Conservation (phyloP, 2,113 vertebrate genomes). For the Cathartes aura region DNA sequence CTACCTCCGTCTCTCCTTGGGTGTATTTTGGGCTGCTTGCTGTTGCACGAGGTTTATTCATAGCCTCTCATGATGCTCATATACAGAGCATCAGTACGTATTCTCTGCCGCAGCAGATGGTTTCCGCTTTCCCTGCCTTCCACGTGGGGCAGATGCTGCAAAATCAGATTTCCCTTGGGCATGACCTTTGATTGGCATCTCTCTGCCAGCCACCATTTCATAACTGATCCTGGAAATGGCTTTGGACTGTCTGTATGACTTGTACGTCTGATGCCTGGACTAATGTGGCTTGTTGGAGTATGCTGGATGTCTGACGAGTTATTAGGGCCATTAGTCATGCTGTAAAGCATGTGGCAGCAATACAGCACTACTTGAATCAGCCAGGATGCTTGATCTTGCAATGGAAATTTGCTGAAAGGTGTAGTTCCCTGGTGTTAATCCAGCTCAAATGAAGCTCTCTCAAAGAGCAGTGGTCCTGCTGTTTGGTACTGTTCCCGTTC, state of each 20-base stretch:
- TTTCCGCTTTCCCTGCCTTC: not conserved
- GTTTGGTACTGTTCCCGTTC: not conserved
- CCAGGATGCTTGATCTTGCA: not conserved
- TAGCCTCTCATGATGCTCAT: not conserved
- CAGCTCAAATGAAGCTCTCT: not conserved
- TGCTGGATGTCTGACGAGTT: not conserved
- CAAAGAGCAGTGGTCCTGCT: not conserved
- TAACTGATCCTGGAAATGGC: not conserved
- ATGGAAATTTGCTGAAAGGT: not conserved
- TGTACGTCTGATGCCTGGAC: not conserved
- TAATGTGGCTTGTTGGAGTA: not conserved
- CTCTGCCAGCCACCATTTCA: accelerated
- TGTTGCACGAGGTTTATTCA: not conserved
- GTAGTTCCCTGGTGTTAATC: not conserved
- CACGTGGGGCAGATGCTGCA: not conserved
- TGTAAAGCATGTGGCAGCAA: not conserved
- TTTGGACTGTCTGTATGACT: not conserved
- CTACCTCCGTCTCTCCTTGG: not conserved
- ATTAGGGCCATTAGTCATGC: not conserved
- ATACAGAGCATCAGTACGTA: not conserved
- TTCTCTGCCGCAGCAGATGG: not conserved
- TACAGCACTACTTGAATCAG: not conserved
- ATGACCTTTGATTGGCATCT: not conserved
- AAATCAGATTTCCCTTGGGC: not conserved
- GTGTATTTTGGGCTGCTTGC: not conserved